Conservation (phyloP, 2,113 vertebrate genomes). For the Arizona elegans region DNA sequence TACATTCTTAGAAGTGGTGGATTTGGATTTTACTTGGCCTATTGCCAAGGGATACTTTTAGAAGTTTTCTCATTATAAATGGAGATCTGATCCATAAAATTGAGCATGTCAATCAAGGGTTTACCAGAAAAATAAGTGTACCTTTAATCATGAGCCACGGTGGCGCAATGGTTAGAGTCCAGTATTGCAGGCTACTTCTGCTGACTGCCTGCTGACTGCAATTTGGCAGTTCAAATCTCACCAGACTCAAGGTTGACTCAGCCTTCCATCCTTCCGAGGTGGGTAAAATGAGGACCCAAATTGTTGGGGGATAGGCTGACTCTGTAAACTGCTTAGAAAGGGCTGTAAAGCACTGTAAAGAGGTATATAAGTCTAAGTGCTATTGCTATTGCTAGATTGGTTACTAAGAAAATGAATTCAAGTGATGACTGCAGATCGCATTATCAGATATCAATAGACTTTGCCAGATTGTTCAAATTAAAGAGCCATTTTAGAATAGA, state of each 20-base stretch:
- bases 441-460: neutral
- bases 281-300: too few relatives aligned
- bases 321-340: too few relatives aligned
- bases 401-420: neutral
- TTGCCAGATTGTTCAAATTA: neutral
- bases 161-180: too few relatives aligned
- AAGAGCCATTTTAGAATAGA: neutral
- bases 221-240: too few relatives aligned
- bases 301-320: too few relatives aligned
- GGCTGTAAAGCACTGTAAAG: too few relatives aligned
- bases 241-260: too few relatives aligned
- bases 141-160: neutral
- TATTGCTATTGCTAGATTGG: neutral
- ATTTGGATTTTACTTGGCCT: constrained; percentile 5
- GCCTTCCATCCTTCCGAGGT: too few relatives aligned
- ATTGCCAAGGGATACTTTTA: constrained; percentile 19
- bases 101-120: neutral
- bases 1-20: constrained; percentile 16
- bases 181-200: too few relatives aligned
- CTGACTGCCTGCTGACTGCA: too few relatives aligned
- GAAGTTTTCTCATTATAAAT: neutral
- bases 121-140: neutral
- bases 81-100: neutral
- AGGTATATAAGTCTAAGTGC: too few relatives aligned
- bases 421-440: neutral